phyloP scores from a whole-genome alignment of 2,888 invertebrate genomes.

The Peribatodes rhomboidaria region DNA sequence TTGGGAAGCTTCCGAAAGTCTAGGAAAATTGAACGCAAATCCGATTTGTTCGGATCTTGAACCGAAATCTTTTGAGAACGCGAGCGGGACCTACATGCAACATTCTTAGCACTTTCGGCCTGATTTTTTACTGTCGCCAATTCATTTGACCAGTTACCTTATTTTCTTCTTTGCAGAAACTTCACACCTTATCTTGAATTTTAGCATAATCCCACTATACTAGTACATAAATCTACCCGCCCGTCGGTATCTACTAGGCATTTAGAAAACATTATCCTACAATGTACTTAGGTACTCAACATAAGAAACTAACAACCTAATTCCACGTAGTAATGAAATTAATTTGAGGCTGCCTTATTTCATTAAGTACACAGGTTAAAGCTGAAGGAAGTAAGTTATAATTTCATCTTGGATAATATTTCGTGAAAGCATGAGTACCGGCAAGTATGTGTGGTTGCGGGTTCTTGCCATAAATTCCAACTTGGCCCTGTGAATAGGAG shows the following conservation, averaged over 20 bases:
- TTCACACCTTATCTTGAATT: too few relatives aligned
- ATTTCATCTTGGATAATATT: conserved; percentile 35
- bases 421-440: conserved; percentile 48
- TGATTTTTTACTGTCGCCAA: conserved; percentile 34
- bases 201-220: too few relatives aligned
- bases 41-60: conserved; percentile 76
- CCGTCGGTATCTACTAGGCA: not conserved
- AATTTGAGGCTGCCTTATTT: conserved; percentile 11
- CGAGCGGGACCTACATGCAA: conserved; percentile 64
- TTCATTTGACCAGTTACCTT: conserved; percentile 14
- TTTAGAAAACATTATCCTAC: not conserved
- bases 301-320: not conserved
- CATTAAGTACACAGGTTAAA: conserved; percentile 13
- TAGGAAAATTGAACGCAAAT: conserved; percentile 83
- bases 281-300: not conserved
- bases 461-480: conserved; percentile 62
- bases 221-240: not conserved
- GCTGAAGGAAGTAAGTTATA: conserved; percentile 29
- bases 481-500: conserved; percentile 60
- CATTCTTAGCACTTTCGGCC: conserved; percentile 48
- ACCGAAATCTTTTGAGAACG: conserved; percentile 66
- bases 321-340: conserved; percentile 16
- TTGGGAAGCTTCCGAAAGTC: conserved; percentile 73
- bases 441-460: conserved; percentile 54
- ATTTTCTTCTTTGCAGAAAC: not conserved